Base-by-base conservation (phyloP, 2,797 vertebrate species). In the Etheostoma nigrum region DNA sequence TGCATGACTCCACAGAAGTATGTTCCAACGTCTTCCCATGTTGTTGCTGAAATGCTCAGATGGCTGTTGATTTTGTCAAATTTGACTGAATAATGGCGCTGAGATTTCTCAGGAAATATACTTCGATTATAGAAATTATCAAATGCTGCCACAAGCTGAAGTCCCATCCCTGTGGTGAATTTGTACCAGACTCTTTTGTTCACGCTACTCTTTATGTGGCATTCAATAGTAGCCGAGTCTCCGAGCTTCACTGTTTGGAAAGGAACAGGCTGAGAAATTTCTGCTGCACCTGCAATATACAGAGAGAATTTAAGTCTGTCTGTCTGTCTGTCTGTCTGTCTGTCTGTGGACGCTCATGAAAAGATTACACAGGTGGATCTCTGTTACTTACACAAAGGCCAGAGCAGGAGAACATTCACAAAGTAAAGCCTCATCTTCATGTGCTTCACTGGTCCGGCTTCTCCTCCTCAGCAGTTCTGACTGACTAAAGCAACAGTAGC, bases 1-100 rank as follows among this genome's bases (percentile, higher is more conserved):
- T 12, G 2, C 68, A 78, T 0, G 0, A 73, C 67, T 75, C 84
- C 84, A 70, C 84, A 86, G 72, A 73, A 86, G 74, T 81, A 86
- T 10, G 81, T 83, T 16, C 84, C 81, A 42, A 18, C 15, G 16
- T 73, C 72, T 1, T 60, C 57, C 81, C 65, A 25, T n/a, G 60
- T 73, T 42, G 72, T 51, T 33, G n/a, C 7, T 16, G 65, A 64
- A 15, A 84, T 76, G 15, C 6, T 52, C 52, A 86, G 72, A 5
- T 81, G 13, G 52, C 19, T 78, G n/a, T 10, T 67, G 42, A 30
- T 18, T 14, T 0, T 4, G 48, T 76, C 45, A 67, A 7, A 76
- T 16, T 55, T n/a, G 0, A 73, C 33, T 21, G 72, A 83, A 55
- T 40, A 76, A 65, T 1, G 33, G 0, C 15, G 47, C 3, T 11